These are phyloP conservation scores for Poeciliopsis turneri DNA, from an alignment of 2,797 vertebrate species.

Conservation along the genomic window DNA sequence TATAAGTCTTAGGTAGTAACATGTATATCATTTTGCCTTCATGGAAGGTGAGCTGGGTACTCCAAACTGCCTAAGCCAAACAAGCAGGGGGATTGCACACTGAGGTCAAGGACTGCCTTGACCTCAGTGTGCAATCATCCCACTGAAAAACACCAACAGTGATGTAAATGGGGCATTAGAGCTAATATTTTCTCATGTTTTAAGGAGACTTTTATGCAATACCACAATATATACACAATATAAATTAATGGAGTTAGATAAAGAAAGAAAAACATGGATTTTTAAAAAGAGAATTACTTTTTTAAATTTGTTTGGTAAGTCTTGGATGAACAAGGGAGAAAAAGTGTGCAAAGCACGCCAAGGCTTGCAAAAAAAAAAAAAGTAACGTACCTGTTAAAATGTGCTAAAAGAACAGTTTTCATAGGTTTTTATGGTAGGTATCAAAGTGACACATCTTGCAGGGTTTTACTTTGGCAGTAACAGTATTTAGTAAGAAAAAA, in stretches of 20 bases:
- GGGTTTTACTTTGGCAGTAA: not conserved
- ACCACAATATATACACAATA: conserved; percentile 53
- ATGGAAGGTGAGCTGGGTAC: conserved; percentile 85
- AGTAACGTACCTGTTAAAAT: conserved; percentile 8
- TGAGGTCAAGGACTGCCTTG: conserved; percentile 18
- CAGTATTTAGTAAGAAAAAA: conserved; percentile 3
- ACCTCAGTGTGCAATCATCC: too few relatives aligned
- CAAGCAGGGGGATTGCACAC: conserved; percentile 28
- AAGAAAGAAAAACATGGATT: conserved; percentile 51
- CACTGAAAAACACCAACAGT: not conserved
- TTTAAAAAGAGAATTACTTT: conserved; percentile 36
- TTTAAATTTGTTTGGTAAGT: conserved; percentile 28
- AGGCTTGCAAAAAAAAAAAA: conserved; percentile 25
- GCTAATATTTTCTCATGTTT: not conserved
- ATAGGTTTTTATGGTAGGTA: not conserved
- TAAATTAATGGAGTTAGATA: conserved; percentile 51
- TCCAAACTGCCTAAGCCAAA: conserved; percentile 66
- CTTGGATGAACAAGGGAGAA: conserved; percentile 26
- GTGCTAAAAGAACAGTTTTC: conserved; percentile 9
- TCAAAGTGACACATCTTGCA: conserved; percentile 19
- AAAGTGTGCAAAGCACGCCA: conserved; percentile 71
- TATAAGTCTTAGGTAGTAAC: conserved; percentile 72
- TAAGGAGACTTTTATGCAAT: conserved; percentile 9
- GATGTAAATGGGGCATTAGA: not conserved
- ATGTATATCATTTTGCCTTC: conserved; percentile 83